phyloP scores from a whole-genome alignment of 2,888 invertebrate species.

The Odontocolon sp. region DNA sequence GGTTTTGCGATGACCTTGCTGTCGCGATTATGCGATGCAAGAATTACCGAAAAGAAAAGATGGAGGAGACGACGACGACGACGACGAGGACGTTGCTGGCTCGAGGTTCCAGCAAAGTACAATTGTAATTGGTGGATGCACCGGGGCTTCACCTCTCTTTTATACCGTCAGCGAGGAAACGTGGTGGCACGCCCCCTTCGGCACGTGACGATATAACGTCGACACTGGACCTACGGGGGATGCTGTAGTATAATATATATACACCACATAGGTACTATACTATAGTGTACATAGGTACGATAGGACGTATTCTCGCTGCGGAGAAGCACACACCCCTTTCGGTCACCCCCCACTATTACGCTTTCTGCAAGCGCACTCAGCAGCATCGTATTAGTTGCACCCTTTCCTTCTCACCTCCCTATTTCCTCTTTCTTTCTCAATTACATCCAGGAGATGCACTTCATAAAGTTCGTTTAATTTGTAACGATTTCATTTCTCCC shows the following conservation, averaged over 20 bases:
- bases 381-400: neutral
- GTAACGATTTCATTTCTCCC: too few relatives aligned
- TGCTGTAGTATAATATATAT: conserved; percentile 13
- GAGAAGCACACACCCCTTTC: conserved; percentile 43
- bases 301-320: conserved; percentile 37
- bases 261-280: neutral
- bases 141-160: conserved; percentile 71
- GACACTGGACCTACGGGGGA: conserved; percentile 48
- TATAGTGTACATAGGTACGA: conserved; percentile 18
- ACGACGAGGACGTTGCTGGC: neutral
- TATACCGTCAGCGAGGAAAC: conserved; percentile 64
- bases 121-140: conserved; percentile 73
- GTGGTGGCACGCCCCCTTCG: conserved; percentile 69
- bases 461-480: too few relatives aligned
- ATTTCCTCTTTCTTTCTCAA: neutral
- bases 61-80: neutral
- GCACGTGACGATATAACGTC: conserved; percentile 69
- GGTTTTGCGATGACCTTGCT: too few relatives aligned
- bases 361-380: neutral
- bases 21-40: too few relatives aligned
- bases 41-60: neutral
- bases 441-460: too few relatives aligned
- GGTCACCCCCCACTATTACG: conserved; percentile 34
- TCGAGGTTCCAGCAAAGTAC: conserved; percentile 63
- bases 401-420: neutral